Evolutionary conservation across 2,888 invertebrate species (phyloP).

Genomic region (Chrysodeixis includens): DNA sequence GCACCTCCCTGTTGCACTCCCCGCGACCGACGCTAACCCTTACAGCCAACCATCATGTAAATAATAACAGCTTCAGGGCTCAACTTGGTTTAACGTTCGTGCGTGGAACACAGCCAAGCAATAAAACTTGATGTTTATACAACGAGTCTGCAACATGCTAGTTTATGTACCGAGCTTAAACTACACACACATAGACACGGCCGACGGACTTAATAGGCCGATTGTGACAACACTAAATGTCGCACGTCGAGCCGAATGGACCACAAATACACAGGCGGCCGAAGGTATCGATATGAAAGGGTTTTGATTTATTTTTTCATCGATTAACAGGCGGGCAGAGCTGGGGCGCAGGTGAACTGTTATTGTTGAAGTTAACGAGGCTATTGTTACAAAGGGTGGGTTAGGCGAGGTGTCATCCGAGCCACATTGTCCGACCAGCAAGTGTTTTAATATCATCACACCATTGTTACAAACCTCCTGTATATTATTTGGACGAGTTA

Average conservation of each 20-base stretch:
- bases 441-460: slow-evolving; percentile 75
- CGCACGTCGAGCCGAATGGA: slow-evolving; percentile 58
- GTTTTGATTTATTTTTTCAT: slow-evolving; percentile 47
- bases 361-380: slow-evolving; percentile 83
- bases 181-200: slow-evolving; percentile 53
- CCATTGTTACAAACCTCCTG: slow-evolving; percentile 63
- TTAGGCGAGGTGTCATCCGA: slow-evolving; percentile 76
- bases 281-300: slow-evolving; percentile 68
- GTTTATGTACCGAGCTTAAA: slow-evolving; percentile 76
- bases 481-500: slow-evolving; percentile 23
- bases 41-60: slow-evolving; percentile 78
- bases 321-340: slow-evolving; percentile 62
- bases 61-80: slow-evolving; percentile 79
- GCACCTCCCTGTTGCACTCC: slow-evolving; percentile 30
- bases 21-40: slow-evolving; percentile 62
- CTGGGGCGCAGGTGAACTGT: slow-evolving; percentile 69
- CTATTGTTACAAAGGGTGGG: slow-evolving; percentile 76
- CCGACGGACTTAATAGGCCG: slow-evolving; percentile 64
- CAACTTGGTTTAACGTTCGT: slow-evolving; percentile 81
- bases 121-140: slow-evolving; percentile 88
- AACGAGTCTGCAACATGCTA: slow-evolving; percentile 79
- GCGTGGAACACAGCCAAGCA: slow-evolving; percentile 88
- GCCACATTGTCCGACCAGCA: slow-evolving; percentile 76
- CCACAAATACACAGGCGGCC: slow-evolving; percentile 61
- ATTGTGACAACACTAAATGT: slow-evolving; percentile 66